A percentile compares a stretch with the other conserved stretches of the same genome.
Conservation (phyloP, 2,888 invertebrate species). For the Augiades crinisus region DNA sequence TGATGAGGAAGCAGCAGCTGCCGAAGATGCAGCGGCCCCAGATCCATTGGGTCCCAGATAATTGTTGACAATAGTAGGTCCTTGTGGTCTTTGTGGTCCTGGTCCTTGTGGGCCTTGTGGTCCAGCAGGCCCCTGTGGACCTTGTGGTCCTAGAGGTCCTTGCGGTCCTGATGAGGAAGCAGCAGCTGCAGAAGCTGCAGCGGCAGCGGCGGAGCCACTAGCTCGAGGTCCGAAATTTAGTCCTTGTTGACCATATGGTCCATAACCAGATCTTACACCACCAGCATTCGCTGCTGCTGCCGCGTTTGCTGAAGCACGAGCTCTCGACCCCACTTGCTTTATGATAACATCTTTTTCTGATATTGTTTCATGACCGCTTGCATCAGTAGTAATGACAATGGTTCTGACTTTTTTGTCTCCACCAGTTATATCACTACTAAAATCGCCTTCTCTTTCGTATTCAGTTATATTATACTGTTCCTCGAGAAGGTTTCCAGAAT, state of each 20-base stretch:
- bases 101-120: background rate
- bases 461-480: background rate
- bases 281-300: conserved; percentile 1
- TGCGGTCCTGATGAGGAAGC: background rate
- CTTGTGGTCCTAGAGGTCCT: conserved; percentile 11
- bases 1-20: background rate
- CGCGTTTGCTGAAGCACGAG: conserved; percentile 14
- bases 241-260: background rate
- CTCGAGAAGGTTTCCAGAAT: conserved; percentile 33
- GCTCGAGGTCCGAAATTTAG: background rate
- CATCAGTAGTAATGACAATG: conserved; percentile 44
- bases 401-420: conserved; percentile 42
- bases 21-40: background rate
- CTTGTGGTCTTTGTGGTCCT: background rate
- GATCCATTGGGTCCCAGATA: background rate
- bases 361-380: conserved; percentile 45
- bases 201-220: background rate
- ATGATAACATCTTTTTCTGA: conserved; percentile 55
- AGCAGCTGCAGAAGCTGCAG: background rate
- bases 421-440: conserved; percentile 31
- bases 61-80: background rate
- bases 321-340: conserved; percentile 32
- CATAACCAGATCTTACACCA: background rate
- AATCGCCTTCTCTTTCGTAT: conserved; percentile 10
- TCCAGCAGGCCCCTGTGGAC: background rate